Evolutionary conservation across 2,797 vertebrate genomes (phyloP), one percentile per base, ranked within the genome.

Genomic region (Molossus molossus): DNA sequence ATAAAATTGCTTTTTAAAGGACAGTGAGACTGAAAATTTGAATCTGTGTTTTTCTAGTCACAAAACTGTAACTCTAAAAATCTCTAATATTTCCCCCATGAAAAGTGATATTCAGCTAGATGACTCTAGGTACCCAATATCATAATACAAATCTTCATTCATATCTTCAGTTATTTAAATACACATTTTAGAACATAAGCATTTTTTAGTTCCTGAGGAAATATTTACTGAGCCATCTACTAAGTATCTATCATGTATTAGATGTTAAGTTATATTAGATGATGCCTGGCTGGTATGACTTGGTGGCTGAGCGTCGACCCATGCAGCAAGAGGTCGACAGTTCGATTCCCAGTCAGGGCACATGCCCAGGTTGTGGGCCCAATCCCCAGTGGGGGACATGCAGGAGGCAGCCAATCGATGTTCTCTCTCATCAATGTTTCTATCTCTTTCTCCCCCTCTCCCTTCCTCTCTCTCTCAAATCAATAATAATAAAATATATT

Each of bases 31-130:
- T 57, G n/a, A 85, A 72, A 55, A 67, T 55, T 40, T 57, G 45
- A 72, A 20, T 60, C 69, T 67, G 50, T 87, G 83, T 93, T 58
- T 57, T 48, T 91, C 29, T 67, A 76, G 23, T 87, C 62, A 87
- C 23, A 94, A 33, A 48, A 69, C 6, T 62, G 37, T 58, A n/a
- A 60, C 65, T 87, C 90, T 33, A 72, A 50, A 95, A 89, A n/a
- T 5, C n/a, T 69, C 70, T 73, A 50, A 29, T 11, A 48, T 62
- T 84, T 37, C 5, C 12, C 5, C 15, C 20, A 27, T 10, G 6
- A 77, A 75, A 88, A 81, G 15, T 55, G 6, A 20, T 29, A 73
- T 12, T 45, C 75, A 64, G 14, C 8, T 79, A 33, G 21, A 60
- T 85, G 55, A 79, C 4, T 83, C 12, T 20, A 20, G 25, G n/a